Evolutionary conservation across 2,797 vertebrate genomes (phyloP).

Genomic region (Erpetoichthys calabaricus): DNA sequence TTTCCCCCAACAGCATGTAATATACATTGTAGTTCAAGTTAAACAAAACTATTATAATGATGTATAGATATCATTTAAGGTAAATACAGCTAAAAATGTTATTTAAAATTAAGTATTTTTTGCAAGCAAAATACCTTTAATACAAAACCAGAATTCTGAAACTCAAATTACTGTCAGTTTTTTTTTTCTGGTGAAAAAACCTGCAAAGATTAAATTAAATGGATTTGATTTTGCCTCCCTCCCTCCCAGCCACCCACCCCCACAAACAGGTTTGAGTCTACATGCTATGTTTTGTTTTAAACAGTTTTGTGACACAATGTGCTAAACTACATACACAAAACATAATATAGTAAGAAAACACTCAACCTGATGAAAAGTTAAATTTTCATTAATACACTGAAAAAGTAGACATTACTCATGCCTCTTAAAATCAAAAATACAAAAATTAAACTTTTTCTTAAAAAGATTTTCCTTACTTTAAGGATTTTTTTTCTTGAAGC

Average conservation of each 20-base stretch:
- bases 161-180: constrained; percentile 48
- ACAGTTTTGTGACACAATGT: constrained; percentile 86
- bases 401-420: constrained; percentile 94
- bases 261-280: constrained; percentile 82
- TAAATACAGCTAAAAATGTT: constrained; percentile 84
- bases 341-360: constrained; percentile 80
- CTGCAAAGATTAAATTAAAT: constrained; percentile 77
- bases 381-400: constrained; percentile 98
- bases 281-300: constrained; percentile 73
- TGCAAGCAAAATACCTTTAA: constrained; percentile 72
- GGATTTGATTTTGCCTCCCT: constrained; percentile 53
- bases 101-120: constrained; percentile 66
- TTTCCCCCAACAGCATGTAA: constrained; percentile 43
- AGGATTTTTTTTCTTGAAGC: constrained; percentile 84
- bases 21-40: constrained; percentile 70
- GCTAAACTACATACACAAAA: constrained; percentile 79
- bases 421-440: constrained; percentile 94
- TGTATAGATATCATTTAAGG: constrained; percentile 68
- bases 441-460: constrained; percentile 78
- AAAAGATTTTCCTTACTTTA: constrained; percentile 91
- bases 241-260: constrained; percentile 20
- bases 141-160: constrained; percentile 49
- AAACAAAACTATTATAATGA: constrained; percentile 74
- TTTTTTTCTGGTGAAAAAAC: constrained; percentile 70
- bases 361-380: constrained; percentile 90